Conservation (phyloP, 2,888 invertebrate species). For the Bruchidius siliquastri region DNA sequence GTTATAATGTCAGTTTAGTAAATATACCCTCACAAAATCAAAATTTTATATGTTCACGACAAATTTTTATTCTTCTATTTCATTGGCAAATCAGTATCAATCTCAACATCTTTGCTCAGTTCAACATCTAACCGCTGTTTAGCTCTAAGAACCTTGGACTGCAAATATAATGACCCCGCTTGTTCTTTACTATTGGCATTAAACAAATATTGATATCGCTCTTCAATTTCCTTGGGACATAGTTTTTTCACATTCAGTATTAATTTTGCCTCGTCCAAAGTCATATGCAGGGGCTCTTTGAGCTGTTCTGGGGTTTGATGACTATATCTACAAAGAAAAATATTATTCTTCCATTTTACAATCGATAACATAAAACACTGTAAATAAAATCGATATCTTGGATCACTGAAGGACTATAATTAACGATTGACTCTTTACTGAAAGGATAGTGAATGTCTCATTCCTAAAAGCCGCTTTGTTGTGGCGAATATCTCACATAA, state of each 20-base stretch:
- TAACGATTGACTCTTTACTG: too few species aligned
- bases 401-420: too few species aligned
- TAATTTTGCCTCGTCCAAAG: constrained; percentile 73
- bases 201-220: constrained; percentile 81
- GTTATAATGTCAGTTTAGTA: too few species aligned
- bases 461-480: too few species aligned
- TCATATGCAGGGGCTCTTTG: constrained; percentile 16
- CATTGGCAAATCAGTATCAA: neutral
- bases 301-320: neutral
- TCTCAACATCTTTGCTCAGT: neutral
- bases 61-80: neutral
- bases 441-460: too few species aligned
- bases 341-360: too few species aligned
- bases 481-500: too few species aligned
- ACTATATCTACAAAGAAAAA: neutral
- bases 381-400: too few species aligned
- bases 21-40: neutral
- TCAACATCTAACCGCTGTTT: constrained; percentile 65
- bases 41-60: neutral
- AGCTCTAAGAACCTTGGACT: constrained; percentile 88
- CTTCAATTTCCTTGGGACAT: constrained; percentile 61
- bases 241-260: constrained; percentile 78
- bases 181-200: constrained; percentile 80
- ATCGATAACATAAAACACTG: too few species aligned
- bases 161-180: constrained; percentile 93